Evolutionary conservation across 2,888 invertebrate species (phyloP).

Genomic region (Hypena proboscidalis): DNA sequence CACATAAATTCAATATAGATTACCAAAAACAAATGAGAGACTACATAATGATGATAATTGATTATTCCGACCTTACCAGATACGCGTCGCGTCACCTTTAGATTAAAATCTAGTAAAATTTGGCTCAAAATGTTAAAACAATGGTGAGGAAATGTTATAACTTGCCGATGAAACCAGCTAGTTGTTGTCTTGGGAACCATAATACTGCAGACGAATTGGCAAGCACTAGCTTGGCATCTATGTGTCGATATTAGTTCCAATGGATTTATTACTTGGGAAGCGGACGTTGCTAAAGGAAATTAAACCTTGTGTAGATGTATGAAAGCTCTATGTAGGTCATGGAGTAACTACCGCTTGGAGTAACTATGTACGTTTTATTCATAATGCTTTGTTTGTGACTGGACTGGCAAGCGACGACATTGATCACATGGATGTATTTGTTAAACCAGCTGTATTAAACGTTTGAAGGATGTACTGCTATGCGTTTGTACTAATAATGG

Average conservation of each 20-base stretch:
- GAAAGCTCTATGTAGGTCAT: conserved; percentile 34
- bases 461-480: no score
- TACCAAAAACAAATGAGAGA: no score
- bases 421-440: background rate
- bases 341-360: conserved; percentile 20
- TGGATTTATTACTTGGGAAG: conserved; percentile 43
- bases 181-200: conserved; percentile 43
- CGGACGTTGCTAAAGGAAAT: conserved; percentile 22
- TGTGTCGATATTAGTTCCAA: conserved; percentile 47
- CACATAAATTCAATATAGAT: no score
- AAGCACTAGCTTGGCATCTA: conserved; percentile 40
- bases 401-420: conserved; percentile 26
- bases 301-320: conserved; percentile 27
- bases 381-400: conserved; percentile 38
- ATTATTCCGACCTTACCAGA: no score
- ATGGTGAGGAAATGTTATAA: conserved; percentile 27
- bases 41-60: no score
- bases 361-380: conserved; percentile 26
- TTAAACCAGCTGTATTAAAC: no score
- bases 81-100: conserved; percentile 5
- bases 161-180: conserved; percentile 31
- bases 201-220: conserved; percentile 45
- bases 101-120: conserved; percentile 13
- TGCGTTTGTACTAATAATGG: no score
- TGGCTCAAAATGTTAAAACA: conserved; percentile 16